Conservation (phyloP, 2,113 vertebrate species). For the Labrus mixtus region DNA sequence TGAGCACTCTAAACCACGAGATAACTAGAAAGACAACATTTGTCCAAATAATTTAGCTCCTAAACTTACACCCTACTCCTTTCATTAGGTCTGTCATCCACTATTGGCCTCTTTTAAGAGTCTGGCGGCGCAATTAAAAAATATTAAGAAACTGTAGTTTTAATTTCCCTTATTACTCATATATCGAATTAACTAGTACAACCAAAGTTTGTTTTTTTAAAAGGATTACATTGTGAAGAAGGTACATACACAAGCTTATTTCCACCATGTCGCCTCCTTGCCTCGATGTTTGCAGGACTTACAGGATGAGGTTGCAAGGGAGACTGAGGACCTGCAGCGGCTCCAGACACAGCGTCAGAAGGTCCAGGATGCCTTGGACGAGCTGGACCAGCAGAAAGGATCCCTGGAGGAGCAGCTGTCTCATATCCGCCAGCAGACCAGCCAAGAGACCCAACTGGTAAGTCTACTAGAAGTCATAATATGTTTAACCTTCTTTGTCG, state of each 20-base stretch:
- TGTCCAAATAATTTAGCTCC: too few species aligned
- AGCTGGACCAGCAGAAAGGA: constrained; percentile 93
- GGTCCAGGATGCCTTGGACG: constrained; percentile 91
- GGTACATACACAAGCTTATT: not conserved
- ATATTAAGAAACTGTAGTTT: too few species aligned
- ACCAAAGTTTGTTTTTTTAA: not conserved
- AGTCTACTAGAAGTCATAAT: not conserved
- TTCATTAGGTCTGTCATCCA: too few species aligned
- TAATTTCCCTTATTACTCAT: too few species aligned
- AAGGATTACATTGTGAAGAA: not conserved
- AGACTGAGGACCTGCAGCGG: constrained; percentile 89
- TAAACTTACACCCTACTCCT: too few species aligned
- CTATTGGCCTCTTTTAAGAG: too few species aligned
- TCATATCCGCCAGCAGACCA: constrained; percentile 91
- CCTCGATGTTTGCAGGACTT: constrained; percentile 86
- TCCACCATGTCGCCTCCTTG: not conserved
- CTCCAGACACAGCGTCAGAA: constrained; percentile 93
- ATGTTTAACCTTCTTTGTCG: too few species aligned
- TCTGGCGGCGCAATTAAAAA: too few species aligned
- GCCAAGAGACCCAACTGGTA: constrained; percentile 92
- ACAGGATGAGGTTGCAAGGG: constrained; percentile 93
- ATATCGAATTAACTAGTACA: not conserved
- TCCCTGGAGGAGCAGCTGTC: constrained; percentile 93
- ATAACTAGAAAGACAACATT: too few species aligned
- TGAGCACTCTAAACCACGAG: too few species aligned